phyloP scores from a whole-genome alignment of 2,797 vertebrate species.

The Acanthurus lineatus region DNA sequence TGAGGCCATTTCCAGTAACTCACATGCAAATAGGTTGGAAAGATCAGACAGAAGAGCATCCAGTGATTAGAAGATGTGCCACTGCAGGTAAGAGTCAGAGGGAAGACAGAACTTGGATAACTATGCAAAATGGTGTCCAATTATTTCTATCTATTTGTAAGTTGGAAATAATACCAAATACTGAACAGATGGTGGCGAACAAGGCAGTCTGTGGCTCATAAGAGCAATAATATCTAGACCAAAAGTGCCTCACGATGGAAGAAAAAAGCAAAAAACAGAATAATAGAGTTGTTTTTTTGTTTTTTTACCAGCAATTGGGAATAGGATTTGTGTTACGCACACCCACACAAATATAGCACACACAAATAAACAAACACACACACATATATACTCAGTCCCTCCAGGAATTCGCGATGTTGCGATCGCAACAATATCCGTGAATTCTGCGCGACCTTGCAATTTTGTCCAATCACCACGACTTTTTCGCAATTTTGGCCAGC shows the following conservation, averaged over 20 bases:
- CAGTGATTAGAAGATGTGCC: background rate
- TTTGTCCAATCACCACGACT: too few relatives aligned
- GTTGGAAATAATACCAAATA: background rate
- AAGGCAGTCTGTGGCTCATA: background rate
- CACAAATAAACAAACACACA: too few relatives aligned
- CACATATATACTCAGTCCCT: too few relatives aligned
- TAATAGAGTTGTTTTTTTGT: background rate
- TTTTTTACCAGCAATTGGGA: background rate
- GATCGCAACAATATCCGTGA: too few relatives aligned
- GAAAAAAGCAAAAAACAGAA: background rate
- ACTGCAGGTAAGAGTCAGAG: background rate
- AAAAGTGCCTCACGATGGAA: background rate
- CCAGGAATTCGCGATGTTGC: too few relatives aligned
- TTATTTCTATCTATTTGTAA: too few relatives aligned
- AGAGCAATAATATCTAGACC: background rate
- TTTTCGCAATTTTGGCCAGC: too few relatives aligned
- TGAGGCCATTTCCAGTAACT: constrained; percentile 31
- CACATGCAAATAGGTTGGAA: constrained; percentile 26
- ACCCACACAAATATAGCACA: background rate
- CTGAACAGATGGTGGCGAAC: background rate
- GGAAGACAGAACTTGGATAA: background rate
- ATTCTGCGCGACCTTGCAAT: too few relatives aligned
- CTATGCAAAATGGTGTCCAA: too few relatives aligned
- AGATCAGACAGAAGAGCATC: constrained; percentile 30
- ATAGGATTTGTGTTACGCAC: constrained; percentile 1